Evolutionary conservation across 2,888 invertebrate species (phyloP), one percentile per base, ranked within the genome.

Genomic region (Macrostomum cliftonense): DNA sequence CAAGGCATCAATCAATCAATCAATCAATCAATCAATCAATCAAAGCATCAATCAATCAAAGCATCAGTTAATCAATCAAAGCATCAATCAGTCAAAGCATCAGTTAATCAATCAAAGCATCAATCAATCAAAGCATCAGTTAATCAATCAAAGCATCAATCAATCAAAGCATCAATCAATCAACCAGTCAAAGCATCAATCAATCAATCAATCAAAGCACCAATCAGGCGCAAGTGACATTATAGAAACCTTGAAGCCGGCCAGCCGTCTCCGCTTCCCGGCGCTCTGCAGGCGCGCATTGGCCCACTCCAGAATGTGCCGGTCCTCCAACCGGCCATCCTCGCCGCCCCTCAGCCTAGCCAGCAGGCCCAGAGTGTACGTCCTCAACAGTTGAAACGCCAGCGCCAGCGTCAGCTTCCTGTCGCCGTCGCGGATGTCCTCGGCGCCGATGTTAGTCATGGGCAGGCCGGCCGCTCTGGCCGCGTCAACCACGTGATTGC

Each of bases 301-400:
- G 28, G 86, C 93, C 97, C 97, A 99, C 53, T 80, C 80, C 12
- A 95, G 84, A 61, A 99, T 93, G 73, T 93, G 88, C 64, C 80
- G 82, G 70, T 99, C 97, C 9, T 88, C 84, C 59, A 93, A 82
- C 2, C 86, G 83, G n/a, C 63, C 65, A 17, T 64, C 63, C 2
- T 47, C 52, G 13, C 28, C 28, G 28, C 28, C 4, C 5, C 28
- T 4, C 59, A 95, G 75, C 55, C 86, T 81, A 1, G 86, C 83
- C 51, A 97, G 75, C 52, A 99, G 80, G 2, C 87, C 86, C 58
- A 99, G 74, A 0, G 95, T 97, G 75, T 99, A 99, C 1, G 93
- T 91, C 53, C 91, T 78, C 97, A 99, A 97, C 61, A 99, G 72
- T 71, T 97, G 97, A 95, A 97, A 97, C 58, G 97, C 88, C 16